Base-by-base conservation (phyloP, 2,888 invertebrate genomes). In the Platycnemis pennipes region DNA sequence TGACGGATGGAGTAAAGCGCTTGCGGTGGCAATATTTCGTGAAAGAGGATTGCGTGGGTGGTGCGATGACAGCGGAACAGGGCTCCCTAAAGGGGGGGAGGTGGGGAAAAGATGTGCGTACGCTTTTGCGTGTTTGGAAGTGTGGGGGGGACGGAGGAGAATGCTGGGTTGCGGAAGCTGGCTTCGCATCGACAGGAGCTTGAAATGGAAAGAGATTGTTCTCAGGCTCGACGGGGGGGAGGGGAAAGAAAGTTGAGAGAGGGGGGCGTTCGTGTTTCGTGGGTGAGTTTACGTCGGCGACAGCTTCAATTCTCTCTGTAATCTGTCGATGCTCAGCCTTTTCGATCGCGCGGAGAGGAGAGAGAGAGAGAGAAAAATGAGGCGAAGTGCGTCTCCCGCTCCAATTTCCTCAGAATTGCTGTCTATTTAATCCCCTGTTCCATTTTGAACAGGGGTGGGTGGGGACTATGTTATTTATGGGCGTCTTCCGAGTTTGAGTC, bases 1-100 rank as follows among this genome's bases (percentile, higher is more conserved):
- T 91, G 91, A 91, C 91, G 91, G 49, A 91, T 91, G 91, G 63
- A 44, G n/a, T 91, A 69, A 91, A 91, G 69, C 69, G 91, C 91
- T 91, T 91, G 91, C 44, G 91, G 91, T 69, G 37, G 91, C 56
- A 63, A 91, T 91, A 69, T 69, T 63, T 91, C 13, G 8, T 42
- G 89, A 89, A 89, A 89, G 89, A 37, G 63, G 91, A 91, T 69
- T 91, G 56, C 63, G 91, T 26, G 77, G 37, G 4, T 63, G 26
- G 63, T 45, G 69, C 63, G 91, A 63, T 91, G 91, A 91, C 91
- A 91, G 91, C 63, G n/a, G 56, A 26, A 63, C 44, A 37, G 88
- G 49, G 4, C 53, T 37, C 88, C 49, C 37, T 31, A 37, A 1
- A 0, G 46, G 26, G n/a, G 87, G 46, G 45, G 87, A 31, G 3